Evolutionary conservation across 2,888 invertebrate genomes (phyloP).

Genomic region (Lumbricus terrestris): DNA sequence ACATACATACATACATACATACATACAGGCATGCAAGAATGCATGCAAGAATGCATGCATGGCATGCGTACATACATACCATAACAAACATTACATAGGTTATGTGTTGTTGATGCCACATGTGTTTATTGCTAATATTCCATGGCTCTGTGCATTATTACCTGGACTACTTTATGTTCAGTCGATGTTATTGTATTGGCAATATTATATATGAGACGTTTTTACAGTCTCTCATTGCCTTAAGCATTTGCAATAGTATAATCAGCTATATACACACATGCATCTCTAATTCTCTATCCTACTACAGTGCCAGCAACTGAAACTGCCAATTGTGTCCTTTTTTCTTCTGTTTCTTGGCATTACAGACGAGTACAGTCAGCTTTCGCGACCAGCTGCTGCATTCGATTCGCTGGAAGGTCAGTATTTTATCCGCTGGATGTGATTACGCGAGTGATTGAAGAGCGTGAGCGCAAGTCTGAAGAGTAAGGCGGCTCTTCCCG

Average conservation of each 20-base stretch:
- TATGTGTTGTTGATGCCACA: neutral
- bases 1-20: too few species aligned
- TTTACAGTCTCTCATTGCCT: neutral
- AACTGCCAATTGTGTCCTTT: neutral
- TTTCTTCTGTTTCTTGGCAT: conserved; percentile 3
- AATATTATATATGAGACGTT: neutral
- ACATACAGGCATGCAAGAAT: neutral
- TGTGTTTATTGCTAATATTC: too few species aligned
- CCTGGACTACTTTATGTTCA: neutral
- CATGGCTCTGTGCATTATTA: neutral
- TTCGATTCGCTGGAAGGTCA: conserved; percentile 76
- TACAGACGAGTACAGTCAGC: conserved; percentile 74
- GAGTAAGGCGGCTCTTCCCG: neutral
- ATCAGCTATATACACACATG: neutral
- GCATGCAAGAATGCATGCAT: neutral
- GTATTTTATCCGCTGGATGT: conserved; percentile 43
- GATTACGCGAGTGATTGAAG: neutral
- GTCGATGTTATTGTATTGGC: neutral
- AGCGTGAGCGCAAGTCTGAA: neutral
- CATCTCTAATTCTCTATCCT: too few species aligned
- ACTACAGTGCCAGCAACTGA: too few species aligned
- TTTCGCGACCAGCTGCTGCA: conserved; percentile 80
- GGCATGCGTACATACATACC: neutral
- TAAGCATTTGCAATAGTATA: neutral
- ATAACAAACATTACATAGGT: neutral